These are phyloP conservation scores for Allophyes oxyacanthae DNA, from an alignment of 2,888 invertebrate species.

Conservation along the genomic window DNA sequence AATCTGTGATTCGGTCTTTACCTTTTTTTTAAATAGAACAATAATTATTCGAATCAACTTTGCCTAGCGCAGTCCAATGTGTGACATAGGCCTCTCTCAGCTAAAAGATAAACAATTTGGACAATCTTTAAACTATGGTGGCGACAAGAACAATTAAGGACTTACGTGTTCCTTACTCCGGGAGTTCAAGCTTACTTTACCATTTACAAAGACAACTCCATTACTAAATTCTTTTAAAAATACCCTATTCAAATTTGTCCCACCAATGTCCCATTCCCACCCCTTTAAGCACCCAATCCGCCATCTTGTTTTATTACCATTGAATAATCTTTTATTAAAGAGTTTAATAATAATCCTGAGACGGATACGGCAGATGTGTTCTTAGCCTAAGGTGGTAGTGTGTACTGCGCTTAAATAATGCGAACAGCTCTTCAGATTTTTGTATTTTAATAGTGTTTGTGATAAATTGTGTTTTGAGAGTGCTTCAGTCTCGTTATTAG, in stretches of 20 bases:
- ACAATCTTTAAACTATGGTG: no score
- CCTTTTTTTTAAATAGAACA: no score
- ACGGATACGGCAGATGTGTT: conserved; percentile 63
- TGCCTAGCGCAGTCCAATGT: no score
- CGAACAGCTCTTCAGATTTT: conserved; percentile 55
- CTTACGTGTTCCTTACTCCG: no score
- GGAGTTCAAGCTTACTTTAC: background rate
- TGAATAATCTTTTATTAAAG: conserved; percentile 78
- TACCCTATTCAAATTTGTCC: conserved; percentile 38
- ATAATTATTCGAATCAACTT: no score
- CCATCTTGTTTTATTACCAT: conserved; percentile 72
- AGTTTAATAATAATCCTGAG: conserved; percentile 76
- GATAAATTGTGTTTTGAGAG: conserved; percentile 21
- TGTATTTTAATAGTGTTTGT: conserved; percentile 28
- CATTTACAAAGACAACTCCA: background rate
- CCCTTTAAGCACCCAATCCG: conserved; percentile 76
- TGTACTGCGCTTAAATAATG: conserved; percentile 55
- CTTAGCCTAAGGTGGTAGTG: conserved; percentile 59
- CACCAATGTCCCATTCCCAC: conserved; percentile 51
- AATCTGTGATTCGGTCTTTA: no score
- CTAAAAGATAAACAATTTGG: no score
- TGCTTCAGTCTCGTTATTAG: conserved; percentile 28
- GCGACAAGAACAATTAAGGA: no score
- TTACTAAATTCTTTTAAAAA: conserved; percentile 3
- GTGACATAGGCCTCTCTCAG: no score